Evolutionary conservation across 2,797 vertebrate genomes (phyloP).

Genomic region (Discoglossus pictus): DNA sequence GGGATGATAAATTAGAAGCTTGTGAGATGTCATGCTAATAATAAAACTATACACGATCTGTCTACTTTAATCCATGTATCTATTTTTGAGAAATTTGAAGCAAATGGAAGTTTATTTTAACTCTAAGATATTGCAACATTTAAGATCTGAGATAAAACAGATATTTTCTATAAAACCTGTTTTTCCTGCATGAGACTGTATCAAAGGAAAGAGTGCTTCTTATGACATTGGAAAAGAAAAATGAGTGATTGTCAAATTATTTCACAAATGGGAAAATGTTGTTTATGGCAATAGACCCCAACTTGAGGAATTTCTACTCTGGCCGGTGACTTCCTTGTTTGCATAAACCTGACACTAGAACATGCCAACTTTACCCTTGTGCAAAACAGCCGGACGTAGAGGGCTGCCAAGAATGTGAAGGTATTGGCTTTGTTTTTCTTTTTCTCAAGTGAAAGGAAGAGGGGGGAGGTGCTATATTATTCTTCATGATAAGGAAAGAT

Average conservation of each 20-base stretch:
- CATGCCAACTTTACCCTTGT: conserved; percentile 23
- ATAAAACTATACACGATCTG: no score
- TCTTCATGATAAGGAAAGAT: conserved; percentile 42
- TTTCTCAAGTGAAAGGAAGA: conserved; percentile 10
- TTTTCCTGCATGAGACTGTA: conserved; percentile 18
- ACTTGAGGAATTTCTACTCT: conserved; percentile 33
- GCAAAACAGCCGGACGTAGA: conserved; percentile 29
- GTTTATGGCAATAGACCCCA: conserved; percentile 36
- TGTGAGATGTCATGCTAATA: no score
- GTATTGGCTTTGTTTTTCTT: conserved; percentile 41
- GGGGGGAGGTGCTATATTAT: conserved; percentile 12
- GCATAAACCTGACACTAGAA: conserved; percentile 38
- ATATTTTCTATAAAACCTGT: conserved; percentile 35
- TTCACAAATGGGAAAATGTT: conserved; percentile 11
- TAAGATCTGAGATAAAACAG: conserved; percentile 6
- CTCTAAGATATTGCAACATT: no score
- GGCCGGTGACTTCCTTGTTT: conserved; percentile 47
- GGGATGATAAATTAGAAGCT: no score
- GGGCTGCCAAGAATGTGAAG: conserved; percentile 43
- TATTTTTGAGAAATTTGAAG: no score
- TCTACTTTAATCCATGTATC: no score
- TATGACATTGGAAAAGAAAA: conserved; percentile 15
- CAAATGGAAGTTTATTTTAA: no score
- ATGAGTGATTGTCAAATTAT: conserved; percentile 11
- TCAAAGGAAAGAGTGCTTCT: conserved; percentile 21